Evolutionary conservation across 2,797 vertebrate species (phyloP), one percentile per base, ranked within the genome.

Genomic region (Chaunax sp.): DNA sequence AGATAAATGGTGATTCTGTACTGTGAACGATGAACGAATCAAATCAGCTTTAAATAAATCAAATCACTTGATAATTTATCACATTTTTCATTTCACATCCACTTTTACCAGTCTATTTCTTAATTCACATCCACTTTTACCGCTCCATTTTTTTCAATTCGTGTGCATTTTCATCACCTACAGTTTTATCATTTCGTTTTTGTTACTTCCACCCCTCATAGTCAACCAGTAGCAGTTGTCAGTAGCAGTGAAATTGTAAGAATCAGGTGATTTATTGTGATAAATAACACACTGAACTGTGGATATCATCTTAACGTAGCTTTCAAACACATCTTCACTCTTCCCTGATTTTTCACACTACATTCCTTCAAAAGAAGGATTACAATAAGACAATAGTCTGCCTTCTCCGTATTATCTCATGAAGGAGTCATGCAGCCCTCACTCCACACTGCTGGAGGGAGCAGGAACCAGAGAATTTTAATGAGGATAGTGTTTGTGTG

Each of bases 381-480:
- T 89, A 82, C 46, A 82, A 59, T 51, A 77, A 86, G 75, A 89
- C 85, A 84, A 87, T 84, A 83, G 77, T 37, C 77, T 57, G 50
- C 57, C 79, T 75, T 77, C 59, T 78, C 37, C 59, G 64, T 72
- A 73, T 75, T 88, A 85, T 90, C 84, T 81, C 68, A 69, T 52
- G 53, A 77, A 69, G 68, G 77, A 79, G 75, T 84, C 77, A 54
- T 53, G 69, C 70, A 75, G 63, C 62, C 64, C 77, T 65, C 49
- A 59, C 60, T 80, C 71, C 53, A 77, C 72, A 61, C 73, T 43
- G 68, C 71, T 58, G 53, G 3, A 75, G 66, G 55, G 3, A 74
- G 64, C 70, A 79, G 65, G 74, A 66, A 69, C 62, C 69, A 69
- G 51, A 56, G 69, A 69, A 83, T 89, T 85, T 78, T 74, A 86